Percentiles rank a stretch among this genome's conserved stretches.
Evolutionary conservation across 2,113 vertebrate genomes (phyloP).

Genomic region (Clupea harengus): DNA sequence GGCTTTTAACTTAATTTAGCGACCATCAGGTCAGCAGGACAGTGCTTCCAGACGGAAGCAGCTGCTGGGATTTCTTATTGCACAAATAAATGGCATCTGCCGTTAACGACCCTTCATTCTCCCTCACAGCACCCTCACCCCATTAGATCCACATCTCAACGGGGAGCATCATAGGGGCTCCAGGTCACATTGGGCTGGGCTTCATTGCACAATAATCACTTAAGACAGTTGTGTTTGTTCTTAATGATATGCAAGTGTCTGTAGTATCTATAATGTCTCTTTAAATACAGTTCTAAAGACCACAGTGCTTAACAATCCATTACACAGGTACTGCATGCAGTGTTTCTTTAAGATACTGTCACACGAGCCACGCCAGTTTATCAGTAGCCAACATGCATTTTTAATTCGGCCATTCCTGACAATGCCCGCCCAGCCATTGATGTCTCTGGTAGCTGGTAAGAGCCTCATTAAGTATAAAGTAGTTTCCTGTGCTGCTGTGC

Average conservation of each 20-base stretch:
- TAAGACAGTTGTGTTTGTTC: neutral
- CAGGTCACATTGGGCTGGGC: too few relatives aligned
- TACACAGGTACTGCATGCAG: neutral
- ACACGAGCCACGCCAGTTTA: neutral
- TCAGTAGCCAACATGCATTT: neutral
- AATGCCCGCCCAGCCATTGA: neutral
- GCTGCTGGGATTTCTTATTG: slow-evolving; percentile 48
- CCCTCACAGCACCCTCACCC: neutral
- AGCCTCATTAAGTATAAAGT: slow-evolving; percentile 39
- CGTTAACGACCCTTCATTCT: slow-evolving; percentile 26
- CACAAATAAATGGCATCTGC: slow-evolving; percentile 28
- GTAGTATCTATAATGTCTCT: neutral
- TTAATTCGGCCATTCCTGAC: slow-evolving; percentile 4
- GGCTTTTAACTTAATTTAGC: slow-evolving; percentile 1
- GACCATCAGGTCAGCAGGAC: neutral
- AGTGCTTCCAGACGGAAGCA: slow-evolving; percentile 50
- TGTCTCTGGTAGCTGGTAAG: slow-evolving; percentile 38
- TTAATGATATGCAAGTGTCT: too few relatives aligned
- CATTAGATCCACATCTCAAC: slow-evolving; percentile 15
- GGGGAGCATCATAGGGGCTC: too few relatives aligned
- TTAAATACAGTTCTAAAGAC: neutral
- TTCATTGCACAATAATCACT: too few relatives aligned
- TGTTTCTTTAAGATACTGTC: neutral
- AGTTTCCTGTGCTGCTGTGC: slow-evolving; percentile 36
- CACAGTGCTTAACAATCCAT: neutral